Evolutionary conservation across 1,140 invertebrate genomes (phyloP), one percentile per base, ranked within the genome.

Genomic region (Hyposmocoma kahamanoa): DNA sequence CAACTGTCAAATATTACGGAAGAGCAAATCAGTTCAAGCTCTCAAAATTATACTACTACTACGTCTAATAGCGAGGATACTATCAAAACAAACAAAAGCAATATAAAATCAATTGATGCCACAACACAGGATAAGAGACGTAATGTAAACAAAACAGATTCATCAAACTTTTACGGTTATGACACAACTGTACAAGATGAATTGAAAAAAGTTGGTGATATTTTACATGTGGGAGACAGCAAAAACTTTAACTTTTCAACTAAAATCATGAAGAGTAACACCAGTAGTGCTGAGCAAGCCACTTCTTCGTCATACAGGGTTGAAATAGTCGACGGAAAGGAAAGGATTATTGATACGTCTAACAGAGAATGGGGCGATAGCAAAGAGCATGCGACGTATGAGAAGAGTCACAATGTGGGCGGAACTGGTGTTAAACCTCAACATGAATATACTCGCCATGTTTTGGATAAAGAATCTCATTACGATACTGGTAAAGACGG

Each of bases 321-420:
- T 53, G 87, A 89, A 79, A 83, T 90, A 18, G 84, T 90, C 13
- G 88, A 90, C 61, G 89, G 89, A 19, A 86, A 89, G 61, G 87
- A 90, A 68, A 72, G 72, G 47, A 72, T 90, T 20, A 73, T 90
- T 2, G 88, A 90, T 51, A 82, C 80, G 53, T 82, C 84, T 50
- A 87, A 88, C 39, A 80, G 88, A 59, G 88, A 90, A 72, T 87
- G 87, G 68, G 88, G 85, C 18, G 81, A 87, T 46, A 85, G 73
- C 41, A 75, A 88, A 55, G 77, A 87, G n/a, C 79, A 83, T 48
- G 75, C 76, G 17, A 86, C 87, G 15, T 75, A 88, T 49, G 88
- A 90, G 66, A 85, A 78, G 52, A 81, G 69, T 56, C 80, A 84
- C 42, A 66, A 75, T 42, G 49, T 85, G 24, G 67, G 69, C 59